phyloP scores from a whole-genome alignment of 2,797 vertebrate genomes.

The Etheostoma nigrum region DNA sequence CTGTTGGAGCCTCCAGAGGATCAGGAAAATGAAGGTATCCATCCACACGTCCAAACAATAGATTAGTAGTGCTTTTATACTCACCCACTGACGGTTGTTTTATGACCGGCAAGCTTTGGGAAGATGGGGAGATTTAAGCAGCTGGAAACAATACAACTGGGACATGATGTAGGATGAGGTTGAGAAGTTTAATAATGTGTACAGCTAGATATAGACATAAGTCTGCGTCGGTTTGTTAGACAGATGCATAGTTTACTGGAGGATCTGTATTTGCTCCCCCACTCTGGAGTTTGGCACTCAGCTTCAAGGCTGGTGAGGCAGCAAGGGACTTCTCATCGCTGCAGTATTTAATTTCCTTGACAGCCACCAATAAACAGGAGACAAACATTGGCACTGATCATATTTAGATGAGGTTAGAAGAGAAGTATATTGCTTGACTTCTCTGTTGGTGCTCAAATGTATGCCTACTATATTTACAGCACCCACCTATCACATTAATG shows the following conservation, averaged over 20 bases:
- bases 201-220: conserved; percentile 11
- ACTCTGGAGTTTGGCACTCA: conserved; percentile 9
- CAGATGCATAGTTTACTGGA: conserved; percentile 13
- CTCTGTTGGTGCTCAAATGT: background rate
- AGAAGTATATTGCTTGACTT: background rate
- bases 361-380: conserved; percentile 58
- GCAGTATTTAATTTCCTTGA: conserved; percentile 67
- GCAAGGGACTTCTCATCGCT: conserved; percentile 33
- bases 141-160: conserved; percentile 19
- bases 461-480: background rate
- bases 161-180: conserved; percentile 2
- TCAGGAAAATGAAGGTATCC: conserved; percentile 93
- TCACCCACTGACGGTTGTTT: conserved; percentile 28
- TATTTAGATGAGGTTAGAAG: conserved; percentile 17
- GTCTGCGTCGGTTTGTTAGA: conserved; percentile 18
- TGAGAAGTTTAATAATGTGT: conserved; percentile 27
- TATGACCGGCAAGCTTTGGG: conserved; percentile 5
- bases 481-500: background rate
- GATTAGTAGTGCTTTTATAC: background rate
- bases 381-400: conserved; percentile 50
- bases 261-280: conserved; percentile 36
- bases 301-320: conserved; percentile 12
- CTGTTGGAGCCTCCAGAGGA: conserved; percentile 94
- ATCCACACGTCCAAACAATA: conserved; percentile 22
- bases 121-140: conserved; percentile 18